A percentile compares a stretch with the other conserved stretches of the same genome.
These are phyloP conservation scores for Huso huso DNA, from an alignment of 2,797 vertebrate species.

Conservation along the genomic window DNA sequence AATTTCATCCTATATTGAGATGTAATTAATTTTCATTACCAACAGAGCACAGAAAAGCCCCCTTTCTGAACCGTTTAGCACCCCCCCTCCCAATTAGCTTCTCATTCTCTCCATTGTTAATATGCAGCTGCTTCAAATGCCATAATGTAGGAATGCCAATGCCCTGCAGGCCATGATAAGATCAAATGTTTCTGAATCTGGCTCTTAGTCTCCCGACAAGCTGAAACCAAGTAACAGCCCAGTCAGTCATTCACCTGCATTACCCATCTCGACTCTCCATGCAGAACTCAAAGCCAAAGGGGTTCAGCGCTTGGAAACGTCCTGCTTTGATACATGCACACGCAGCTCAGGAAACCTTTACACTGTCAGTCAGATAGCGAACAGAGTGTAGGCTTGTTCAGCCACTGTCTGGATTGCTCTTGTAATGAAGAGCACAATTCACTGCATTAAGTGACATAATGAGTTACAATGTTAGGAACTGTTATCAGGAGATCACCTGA, in stretches of 20 bases:
- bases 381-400: not conserved
- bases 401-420: not conserved
- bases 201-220: not conserved
- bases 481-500: not conserved
- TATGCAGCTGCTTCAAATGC: too few relatives aligned
- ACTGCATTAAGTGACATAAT: not conserved
- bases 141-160: too few relatives aligned
- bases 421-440: conserved; percentile 1
- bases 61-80: too few relatives aligned
- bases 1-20: too few relatives aligned
- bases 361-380: not conserved
- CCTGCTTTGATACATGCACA: too few relatives aligned
- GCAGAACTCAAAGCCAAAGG: too few relatives aligned
- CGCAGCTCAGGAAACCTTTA: not conserved
- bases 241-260: not conserved
- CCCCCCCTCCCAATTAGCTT: too few relatives aligned
- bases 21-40: too few relatives aligned
- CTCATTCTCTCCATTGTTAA: too few relatives aligned
- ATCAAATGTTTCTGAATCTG: not conserved
- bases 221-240: not conserved
- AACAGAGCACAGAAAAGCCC: too few relatives aligned
- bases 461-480: conserved; percentile 1
- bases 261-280: not conserved
- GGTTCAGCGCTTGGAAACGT: too few relatives aligned
- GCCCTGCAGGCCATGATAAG: too few relatives aligned